Conservation (phyloP, 2,797 vertebrate genomes). For the Heliangelus exortis region DNA sequence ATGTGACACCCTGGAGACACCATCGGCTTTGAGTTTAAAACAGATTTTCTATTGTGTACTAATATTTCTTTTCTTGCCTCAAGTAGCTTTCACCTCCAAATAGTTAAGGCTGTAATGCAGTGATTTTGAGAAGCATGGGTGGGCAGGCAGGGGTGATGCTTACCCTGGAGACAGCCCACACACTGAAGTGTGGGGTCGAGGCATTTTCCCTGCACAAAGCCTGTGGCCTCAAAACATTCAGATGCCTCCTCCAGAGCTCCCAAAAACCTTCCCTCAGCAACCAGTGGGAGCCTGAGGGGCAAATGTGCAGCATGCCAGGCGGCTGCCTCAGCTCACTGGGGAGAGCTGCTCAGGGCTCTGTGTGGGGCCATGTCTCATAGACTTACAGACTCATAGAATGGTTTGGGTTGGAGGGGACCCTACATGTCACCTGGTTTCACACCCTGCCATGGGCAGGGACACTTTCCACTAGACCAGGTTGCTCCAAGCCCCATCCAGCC, state of each 20-base stretch:
- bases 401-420: too few relatives aligned
- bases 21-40: fast-evolving
- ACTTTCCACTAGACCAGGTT: too few relatives aligned
- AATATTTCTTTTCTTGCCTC: background rate
- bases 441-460: too few relatives aligned
- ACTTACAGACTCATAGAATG: too few relatives aligned
- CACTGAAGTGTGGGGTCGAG: fast-evolving
- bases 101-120: background rate
- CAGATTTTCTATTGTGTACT: background rate
- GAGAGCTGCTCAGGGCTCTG: background rate
- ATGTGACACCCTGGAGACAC: background rate
- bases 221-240: fast-evolving
- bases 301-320: background rate
- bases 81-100: background rate
- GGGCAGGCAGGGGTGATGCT: background rate
- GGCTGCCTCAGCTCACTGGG: fast-evolving
- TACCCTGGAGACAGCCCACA: fast-evolving
- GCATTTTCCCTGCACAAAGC: background rate
- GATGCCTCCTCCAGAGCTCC: background rate
- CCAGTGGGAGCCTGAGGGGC: background rate
- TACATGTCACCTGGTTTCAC: too few relatives aligned
- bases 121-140: background rate
- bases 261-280: fast-evolving
- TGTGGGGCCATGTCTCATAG: too few relatives aligned
- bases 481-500: too few relatives aligned